A percentile compares a stretch with the other conserved stretches of the same genome.
Evolutionary conservation across 2,113 vertebrate genomes (phyloP).

Genomic region (Dendropsophus ebraccatus): DNA sequence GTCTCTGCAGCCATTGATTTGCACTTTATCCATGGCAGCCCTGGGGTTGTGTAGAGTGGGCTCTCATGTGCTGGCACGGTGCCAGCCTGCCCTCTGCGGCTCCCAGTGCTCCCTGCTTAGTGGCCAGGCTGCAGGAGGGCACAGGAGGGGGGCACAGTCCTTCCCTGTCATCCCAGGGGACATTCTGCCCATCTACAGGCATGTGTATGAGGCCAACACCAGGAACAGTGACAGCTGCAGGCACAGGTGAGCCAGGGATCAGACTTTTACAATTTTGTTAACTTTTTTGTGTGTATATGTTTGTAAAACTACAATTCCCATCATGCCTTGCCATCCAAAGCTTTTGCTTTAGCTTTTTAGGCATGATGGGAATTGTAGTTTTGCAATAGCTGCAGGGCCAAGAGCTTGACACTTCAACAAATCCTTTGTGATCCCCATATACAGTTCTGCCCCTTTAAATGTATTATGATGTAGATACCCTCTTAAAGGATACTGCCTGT

Average conservation of each 20-base stretch:
- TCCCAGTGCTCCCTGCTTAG: not conserved
- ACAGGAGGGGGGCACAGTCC: constrained; percentile 22
- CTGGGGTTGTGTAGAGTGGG: not conserved
- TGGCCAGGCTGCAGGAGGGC: constrained; percentile 8
- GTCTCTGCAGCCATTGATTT: not conserved
- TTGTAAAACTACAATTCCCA: too few relatives aligned
- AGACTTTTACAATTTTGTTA: too few relatives aligned
- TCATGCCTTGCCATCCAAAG: too few relatives aligned
- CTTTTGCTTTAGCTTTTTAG: too few relatives aligned
- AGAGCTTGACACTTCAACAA: too few relatives aligned
- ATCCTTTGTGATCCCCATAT: too few relatives aligned
- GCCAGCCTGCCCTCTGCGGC: not conserved
- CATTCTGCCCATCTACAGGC: constrained; percentile 66
- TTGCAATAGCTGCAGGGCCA: too few relatives aligned
- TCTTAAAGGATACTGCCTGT: too few relatives aligned
- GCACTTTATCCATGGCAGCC: not conserved
- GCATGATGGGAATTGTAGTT: too few relatives aligned
- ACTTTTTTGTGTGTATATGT: too few relatives aligned
- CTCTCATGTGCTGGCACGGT: not conserved
- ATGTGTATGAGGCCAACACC: constrained; percentile 75
- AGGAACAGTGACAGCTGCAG: constrained; percentile 72
- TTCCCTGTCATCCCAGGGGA: constrained; percentile 73
- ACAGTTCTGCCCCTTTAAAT: too few relatives aligned
- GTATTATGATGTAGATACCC: too few relatives aligned
- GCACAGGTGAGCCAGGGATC: constrained; percentile 5